Percentiles rank a stretch among this genome's conserved stretches.
phyloP scores from a whole-genome alignment of 2,113 vertebrate genomes.

The Entelurus aequoreus region DNA sequence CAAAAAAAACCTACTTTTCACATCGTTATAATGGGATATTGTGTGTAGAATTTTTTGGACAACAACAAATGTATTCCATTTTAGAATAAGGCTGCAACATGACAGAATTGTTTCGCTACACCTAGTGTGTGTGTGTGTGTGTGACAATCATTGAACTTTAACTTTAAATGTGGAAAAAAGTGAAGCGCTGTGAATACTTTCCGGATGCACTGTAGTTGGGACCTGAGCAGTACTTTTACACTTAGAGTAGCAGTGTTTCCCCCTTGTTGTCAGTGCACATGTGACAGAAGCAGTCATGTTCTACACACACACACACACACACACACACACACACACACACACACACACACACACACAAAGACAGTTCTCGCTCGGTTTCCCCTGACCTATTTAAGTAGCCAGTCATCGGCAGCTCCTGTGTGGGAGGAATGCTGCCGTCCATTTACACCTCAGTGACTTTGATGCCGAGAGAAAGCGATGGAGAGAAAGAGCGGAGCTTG shows the following conservation, averaged over 20 bases:
- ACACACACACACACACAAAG: neutral
- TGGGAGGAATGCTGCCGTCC: slow-evolving; percentile 43
- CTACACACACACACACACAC: neutral
- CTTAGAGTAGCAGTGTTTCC: slow-evolving; percentile 14
- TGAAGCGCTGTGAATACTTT: no score
- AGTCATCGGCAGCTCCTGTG: slow-evolving; percentile 36
- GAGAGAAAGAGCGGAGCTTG: neutral
- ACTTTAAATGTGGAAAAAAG: no score
- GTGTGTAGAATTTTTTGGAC: no score
- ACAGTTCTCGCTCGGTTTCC: slow-evolving; percentile 25
- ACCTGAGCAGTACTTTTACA: slow-evolving; percentile 12
- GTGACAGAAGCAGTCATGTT: slow-evolving; percentile 15
- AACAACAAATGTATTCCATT: no score
- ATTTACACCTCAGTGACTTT: slow-evolving; percentile 53
- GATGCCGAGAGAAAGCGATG: slow-evolving; percentile 33
- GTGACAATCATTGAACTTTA: no score
- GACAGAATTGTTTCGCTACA: no score
- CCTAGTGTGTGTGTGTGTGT: no score
- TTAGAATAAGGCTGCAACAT: no score
- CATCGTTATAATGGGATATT: no score
- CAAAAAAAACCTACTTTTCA: no score
- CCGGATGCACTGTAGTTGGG: no score
- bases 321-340: neutral
- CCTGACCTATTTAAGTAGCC: slow-evolving; percentile 53
- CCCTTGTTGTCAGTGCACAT: slow-evolving; percentile 6